Percentiles rank a stretch among this genome's conserved stretches.
These are phyloP conservation scores for Nyctibius grandis DNA, from an alignment of 2,797 vertebrate genomes.

Conservation along the genomic window DNA sequence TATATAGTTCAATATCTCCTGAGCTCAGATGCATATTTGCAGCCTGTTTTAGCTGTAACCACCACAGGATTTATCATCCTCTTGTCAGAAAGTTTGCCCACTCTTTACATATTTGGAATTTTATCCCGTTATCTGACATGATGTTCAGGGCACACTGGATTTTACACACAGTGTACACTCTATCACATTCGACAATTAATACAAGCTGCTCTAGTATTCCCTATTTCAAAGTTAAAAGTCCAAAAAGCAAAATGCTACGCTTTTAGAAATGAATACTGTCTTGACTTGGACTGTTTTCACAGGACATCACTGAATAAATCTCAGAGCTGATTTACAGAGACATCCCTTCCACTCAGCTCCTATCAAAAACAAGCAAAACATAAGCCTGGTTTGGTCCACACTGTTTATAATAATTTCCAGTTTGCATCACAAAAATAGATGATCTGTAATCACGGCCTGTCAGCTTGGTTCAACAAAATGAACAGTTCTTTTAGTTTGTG, in stretches of 20 bases:
- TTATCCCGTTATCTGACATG: background rate
- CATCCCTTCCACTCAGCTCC: background rate
- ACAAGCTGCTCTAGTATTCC: background rate
- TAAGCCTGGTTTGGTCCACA: background rate
- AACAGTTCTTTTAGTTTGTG: constrained; percentile 28
- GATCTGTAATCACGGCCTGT: constrained; percentile 19
- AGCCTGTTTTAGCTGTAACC: constrained; percentile 34
- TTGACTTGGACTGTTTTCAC: constrained; percentile 21
- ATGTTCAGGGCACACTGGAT: background rate
- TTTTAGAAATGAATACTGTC: background rate
- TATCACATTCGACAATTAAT: background rate
- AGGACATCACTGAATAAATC: constrained; percentile 27
- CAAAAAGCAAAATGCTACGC: background rate
- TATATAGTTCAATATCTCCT: constrained; percentile 63
- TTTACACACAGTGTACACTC: background rate
- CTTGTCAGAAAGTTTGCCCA: constrained; percentile 36
- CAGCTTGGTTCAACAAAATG: constrained; percentile 46
- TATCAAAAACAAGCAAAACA: constrained; percentile 4
- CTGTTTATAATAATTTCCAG: constrained; percentile 49
- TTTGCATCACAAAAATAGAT: constrained; percentile 22
- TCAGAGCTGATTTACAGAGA: constrained; percentile 10
- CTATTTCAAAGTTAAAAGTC: background rate
- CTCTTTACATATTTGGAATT: constrained; percentile 33
- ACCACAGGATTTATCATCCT: constrained; percentile 31
- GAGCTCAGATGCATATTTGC: constrained; percentile 48